A percentile compares a stretch with the other conserved stretches of the same genome.
These are phyloP conservation scores for Gila robusta DNA, from an alignment of 2,797 vertebrate species.

Conservation along the genomic window DNA sequence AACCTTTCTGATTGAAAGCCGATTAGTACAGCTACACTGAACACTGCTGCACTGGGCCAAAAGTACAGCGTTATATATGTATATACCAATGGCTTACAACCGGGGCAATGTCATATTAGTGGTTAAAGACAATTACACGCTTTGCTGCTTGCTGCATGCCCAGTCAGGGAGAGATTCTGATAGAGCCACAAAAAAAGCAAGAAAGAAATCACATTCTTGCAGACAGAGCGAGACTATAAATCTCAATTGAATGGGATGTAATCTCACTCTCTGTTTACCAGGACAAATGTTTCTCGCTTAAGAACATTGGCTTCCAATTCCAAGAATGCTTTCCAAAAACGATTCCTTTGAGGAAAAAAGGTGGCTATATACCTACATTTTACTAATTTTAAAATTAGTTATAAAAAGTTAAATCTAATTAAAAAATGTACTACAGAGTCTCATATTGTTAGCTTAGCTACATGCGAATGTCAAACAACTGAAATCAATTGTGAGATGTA, in stretches of 20 bases:
- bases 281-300: constrained; percentile 24
- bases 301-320: constrained; percentile 27
- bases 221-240: constrained; percentile 60
- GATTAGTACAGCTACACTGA: constrained; percentile 20
- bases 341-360: background rate
- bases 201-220: constrained; percentile 47
- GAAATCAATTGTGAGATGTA: background rate
- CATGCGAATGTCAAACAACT: background rate
- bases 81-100: constrained; percentile 51
- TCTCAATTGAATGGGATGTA: constrained; percentile 58
- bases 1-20: constrained; percentile 37
- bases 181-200: constrained; percentile 58
- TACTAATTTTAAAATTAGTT: background rate
- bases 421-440: background rate
- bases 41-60: background rate
- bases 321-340: background rate
- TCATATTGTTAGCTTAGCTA: background rate
- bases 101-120: constrained; percentile 56
- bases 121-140: constrained; percentile 66
- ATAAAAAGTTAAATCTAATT: background rate
- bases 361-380: background rate
- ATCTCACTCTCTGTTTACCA: constrained; percentile 56
- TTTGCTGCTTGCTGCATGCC: constrained; percentile 62
- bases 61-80: constrained; percentile 22
- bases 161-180: constrained; percentile 58